Percentiles rank a stretch among this genome's conserved stretches.
Conservation (phyloP, 2,113 vertebrate genomes). For the Haplochromis burtoni region DNA sequence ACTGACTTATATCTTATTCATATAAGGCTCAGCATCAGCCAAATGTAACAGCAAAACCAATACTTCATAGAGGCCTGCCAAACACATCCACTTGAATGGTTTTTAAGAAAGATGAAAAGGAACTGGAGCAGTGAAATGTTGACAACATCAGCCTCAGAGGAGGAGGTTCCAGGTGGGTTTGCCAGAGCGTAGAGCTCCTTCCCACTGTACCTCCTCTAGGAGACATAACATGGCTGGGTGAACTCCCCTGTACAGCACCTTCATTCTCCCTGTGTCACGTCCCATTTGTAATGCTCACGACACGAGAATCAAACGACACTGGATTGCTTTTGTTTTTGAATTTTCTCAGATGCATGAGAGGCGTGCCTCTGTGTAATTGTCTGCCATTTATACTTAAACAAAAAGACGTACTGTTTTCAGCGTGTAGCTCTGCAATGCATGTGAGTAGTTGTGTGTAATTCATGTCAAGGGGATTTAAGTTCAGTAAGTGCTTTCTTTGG, state of each 20-base stretch:
- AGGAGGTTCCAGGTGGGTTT: conserved; percentile 41
- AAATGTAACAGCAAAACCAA: not conserved
- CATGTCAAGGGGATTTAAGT: not conserved
- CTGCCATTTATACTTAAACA: not conserved
- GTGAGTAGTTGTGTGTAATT: not conserved
- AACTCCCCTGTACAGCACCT: not conserved
- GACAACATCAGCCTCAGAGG: not conserved
- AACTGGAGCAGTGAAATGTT: not conserved
- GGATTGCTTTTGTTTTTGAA: not conserved
- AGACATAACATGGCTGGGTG: conserved; percentile 28
- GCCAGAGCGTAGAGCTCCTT: conserved; percentile 26
- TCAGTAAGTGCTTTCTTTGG: not conserved
- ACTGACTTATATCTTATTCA: not conserved
- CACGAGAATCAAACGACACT: not conserved
- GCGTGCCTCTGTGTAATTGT: not conserved
- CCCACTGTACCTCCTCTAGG: conserved; percentile 20
- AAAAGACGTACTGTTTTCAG: not conserved
- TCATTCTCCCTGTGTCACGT: conserved; percentile 31
- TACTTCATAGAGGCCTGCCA: not conserved
- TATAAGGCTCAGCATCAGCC: not conserved
- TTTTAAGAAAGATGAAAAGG: conserved; percentile 11
- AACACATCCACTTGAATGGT: not conserved
- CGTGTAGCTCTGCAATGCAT: not conserved
- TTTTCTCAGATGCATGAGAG: not conserved
- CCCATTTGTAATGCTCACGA: conserved; percentile 18